Base-by-base conservation (phyloP, 2,888 invertebrate species). In the Spatulosminthurus flaviceps region DNA sequence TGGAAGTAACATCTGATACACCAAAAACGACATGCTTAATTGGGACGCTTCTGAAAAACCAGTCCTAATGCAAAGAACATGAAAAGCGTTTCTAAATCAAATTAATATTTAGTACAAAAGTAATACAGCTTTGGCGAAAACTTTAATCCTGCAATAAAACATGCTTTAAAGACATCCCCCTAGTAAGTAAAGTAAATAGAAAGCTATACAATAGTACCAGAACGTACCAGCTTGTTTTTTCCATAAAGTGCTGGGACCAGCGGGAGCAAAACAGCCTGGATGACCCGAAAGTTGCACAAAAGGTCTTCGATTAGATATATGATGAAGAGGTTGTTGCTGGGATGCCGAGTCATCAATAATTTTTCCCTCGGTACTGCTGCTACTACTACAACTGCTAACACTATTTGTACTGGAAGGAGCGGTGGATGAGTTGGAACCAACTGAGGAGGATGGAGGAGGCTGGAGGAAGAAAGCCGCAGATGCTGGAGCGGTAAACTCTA, bases 221-320 rank as follows among this genome's bases (percentile, higher is more conserved):
- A 42, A 43, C 41, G 69, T 79, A 82, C 90, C 89, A 34, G 92
- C 91, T 71, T 94, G 92, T 84, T 95, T 93, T 88, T 97, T 97
- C 93, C 97, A 96, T 74, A 97, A 95, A 19, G 96, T 95, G 81
- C 95, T 95, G 13, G 95, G 94, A 0, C 96, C 94, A 0, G 96
- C 96, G 4, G 96, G 96, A 0, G 96, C 95, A 88, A 97, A 92
- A 83, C 95, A 94, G 82, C 96, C 96, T 79, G 94, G 93, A 89
- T 97, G 97, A 0, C 97, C 97, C 19, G 96, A 94, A 82, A 97
- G 89, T 88, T 97, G 97, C 88, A 97, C 81, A 78, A 85, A 84
- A 11, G 76, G 70, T 42, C 83, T 77, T 28, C 77, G 28, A 29
- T 74, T 78, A 21, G n/a, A 28, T 60, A 72, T 72, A 22, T 74